Base-by-base conservation (phyloP, 2,888 invertebrate species). In the Hecatera dysodea region DNA sequence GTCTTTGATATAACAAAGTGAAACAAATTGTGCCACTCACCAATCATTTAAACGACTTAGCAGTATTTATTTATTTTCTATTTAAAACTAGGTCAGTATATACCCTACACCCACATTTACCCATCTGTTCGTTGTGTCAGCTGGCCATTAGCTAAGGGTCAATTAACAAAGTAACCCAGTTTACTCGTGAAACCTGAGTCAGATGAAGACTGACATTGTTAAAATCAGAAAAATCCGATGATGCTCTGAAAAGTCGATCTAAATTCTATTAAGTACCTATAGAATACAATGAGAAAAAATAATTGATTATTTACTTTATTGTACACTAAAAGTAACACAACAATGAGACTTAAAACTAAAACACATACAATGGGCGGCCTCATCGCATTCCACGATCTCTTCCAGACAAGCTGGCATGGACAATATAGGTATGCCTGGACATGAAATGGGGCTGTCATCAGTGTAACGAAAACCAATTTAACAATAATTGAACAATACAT, bases 21-120 rank as follows among this genome's bases (percentile, higher is more conserved):
- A 39, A 39, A 39, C 39, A 39, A 39, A 39, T 39, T 19, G 19
- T 48, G 12, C 2, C 22, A 22, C 9, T 48, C 22, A 22, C 11
- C 11, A 48, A 48, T 48, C n/a, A 19, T 22, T 22, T 48, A 48
- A 5, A 48, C 19, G 48, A 8, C 11, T 48, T 8, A 12, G 48
- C 22, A 48, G 22, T 46, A 19, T 19, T 11, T 46, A 19, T 19
- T 11, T n/a, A 53, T 33, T 55, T 65, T 44, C 15, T 17, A 22
- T 9, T 65, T 61, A 19, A 62, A 65, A 65, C 19, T 33, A 46
- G 44, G 44, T 65, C 44, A 61, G 29, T 19, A 33, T 12, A 15
- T 6, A 33, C 24, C 11, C n/a, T 3, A 12, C 29, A 33, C 6
- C 3, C 55, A 39, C 9, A 33, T 19, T 50, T 17, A n/a, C n/a